Conservation (phyloP, 2,113 vertebrate species). For the Thomomys bottae region DNA sequence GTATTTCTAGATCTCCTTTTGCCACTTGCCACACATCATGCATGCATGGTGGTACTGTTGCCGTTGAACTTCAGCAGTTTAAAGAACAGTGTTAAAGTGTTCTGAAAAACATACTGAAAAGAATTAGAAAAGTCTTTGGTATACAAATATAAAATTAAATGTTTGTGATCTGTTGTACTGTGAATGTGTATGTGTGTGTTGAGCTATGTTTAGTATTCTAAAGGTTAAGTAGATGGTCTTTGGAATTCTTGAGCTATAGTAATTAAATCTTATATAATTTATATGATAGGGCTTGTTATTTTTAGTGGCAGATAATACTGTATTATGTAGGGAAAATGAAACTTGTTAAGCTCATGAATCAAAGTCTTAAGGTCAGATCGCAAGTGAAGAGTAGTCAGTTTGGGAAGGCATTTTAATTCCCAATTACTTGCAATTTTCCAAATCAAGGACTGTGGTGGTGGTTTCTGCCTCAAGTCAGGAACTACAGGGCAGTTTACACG, state of each 20-base stretch:
- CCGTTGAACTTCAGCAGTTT: neutral
- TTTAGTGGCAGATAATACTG: neutral
- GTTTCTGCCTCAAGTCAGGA: neutral
- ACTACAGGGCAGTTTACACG: neutral
- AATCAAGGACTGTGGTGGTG: neutral
- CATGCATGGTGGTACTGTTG: neutral
- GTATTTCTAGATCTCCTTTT: constrained; percentile 12
- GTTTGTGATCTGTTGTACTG: neutral
- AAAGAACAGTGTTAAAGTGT: neutral
- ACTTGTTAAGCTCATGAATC: neutral
- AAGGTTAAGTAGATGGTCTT: neutral
- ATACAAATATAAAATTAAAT: neutral
- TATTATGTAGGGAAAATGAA: constrained; percentile 18
- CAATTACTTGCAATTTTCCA: neutral
- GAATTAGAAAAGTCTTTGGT: neutral
- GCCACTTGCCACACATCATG: neutral
- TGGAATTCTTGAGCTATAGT: neutral
- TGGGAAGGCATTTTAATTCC: neutral
- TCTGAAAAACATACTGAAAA: neutral
- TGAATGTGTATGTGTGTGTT: neutral
- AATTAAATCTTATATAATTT: neutral
- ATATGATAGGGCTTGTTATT: neutral
- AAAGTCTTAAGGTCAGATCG: neutral
- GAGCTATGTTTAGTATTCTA: neutral
- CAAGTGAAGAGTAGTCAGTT: neutral